phyloP scores from a whole-genome alignment of 2,888 invertebrate genomes.

The Cosmorhoe ocellata region DNA sequence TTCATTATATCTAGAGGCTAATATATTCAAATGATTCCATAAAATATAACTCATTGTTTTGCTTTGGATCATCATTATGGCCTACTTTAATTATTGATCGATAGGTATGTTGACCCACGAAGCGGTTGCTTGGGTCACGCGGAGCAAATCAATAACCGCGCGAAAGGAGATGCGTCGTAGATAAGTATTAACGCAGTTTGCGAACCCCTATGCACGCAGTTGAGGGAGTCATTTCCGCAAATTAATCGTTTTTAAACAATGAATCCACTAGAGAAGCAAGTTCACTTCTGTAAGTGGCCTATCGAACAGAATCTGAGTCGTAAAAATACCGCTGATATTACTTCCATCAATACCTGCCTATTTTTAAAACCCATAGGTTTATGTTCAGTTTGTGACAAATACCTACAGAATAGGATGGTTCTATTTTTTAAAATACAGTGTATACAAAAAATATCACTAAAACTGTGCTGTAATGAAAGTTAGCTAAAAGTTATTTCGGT shows the following conservation, averaged over 20 bases:
- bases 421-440: too few relatives aligned
- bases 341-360: background rate
- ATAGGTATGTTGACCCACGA: constrained; percentile 53
- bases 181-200: constrained; percentile 24
- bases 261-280: constrained; percentile 8
- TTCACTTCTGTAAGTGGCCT: constrained; percentile 5
- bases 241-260: background rate
- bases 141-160: constrained; percentile 53
- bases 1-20: constrained; percentile 11
- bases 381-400: too few relatives aligned
- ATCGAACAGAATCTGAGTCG: background rate
- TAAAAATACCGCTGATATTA: constrained; percentile 12
- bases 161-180: constrained; percentile 38
- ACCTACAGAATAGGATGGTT: too few relatives aligned
- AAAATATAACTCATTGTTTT: constrained; percentile 10
- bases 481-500: too few relatives aligned
- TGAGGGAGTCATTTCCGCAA: background rate
- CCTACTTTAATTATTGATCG: constrained; percentile 11
- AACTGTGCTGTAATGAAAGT: too few relatives aligned
- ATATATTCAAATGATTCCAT: constrained; percentile 13
- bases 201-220: constrained; percentile 9
- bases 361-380: too few relatives aligned
- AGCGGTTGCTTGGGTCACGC: constrained; percentile 39
- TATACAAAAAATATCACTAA: too few relatives aligned
- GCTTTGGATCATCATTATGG: constrained; percentile 3